Conservation (phyloP, 2,797 vertebrate species). For the Sylvilagus floridanus region DNA sequence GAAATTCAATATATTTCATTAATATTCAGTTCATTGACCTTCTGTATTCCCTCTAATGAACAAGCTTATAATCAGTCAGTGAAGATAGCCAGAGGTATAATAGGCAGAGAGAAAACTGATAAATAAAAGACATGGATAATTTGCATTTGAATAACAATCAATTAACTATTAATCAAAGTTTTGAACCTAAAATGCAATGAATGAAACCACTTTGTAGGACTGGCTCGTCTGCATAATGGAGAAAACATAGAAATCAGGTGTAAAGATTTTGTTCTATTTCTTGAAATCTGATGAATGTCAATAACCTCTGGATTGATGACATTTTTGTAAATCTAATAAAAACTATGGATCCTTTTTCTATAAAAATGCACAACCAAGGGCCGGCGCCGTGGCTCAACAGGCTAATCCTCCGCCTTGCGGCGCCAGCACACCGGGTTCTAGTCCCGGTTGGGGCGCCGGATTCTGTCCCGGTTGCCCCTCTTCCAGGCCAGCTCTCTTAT, state of each 20-base stretch:
- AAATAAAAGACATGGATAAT: slow-evolving; percentile 55
- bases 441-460: too few relatives aligned
- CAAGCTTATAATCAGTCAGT: slow-evolving; percentile 43
- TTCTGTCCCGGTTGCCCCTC: too few relatives aligned
- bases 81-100: slow-evolving; percentile 38
- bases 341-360: background rate
- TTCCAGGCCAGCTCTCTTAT: too few relatives aligned
- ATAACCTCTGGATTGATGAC: background rate
- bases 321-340: slow-evolving; percentile 37
- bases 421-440: too few relatives aligned
- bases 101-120: slow-evolving; percentile 9
- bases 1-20: slow-evolving; percentile 39
- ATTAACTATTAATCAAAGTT: slow-evolving; percentile 65
- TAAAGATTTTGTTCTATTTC: slow-evolving; percentile 60
- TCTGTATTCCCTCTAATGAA: background rate
- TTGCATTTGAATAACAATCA: slow-evolving; percentile 60
- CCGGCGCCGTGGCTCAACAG: too few relatives aligned
- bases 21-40: slow-evolving; percentile 6
- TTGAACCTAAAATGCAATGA: slow-evolving; percentile 56
- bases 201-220: slow-evolving; percentile 52
- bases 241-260: slow-evolving; percentile 33
- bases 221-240: slow-evolving; percentile 30
- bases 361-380: background rate
- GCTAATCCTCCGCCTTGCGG: too few relatives aligned
- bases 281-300: slow-evolving; percentile 9